Evolutionary conservation across 2,113 vertebrate species (phyloP).

Genomic region (Speoplatyrhinus poulsoni): DNA sequence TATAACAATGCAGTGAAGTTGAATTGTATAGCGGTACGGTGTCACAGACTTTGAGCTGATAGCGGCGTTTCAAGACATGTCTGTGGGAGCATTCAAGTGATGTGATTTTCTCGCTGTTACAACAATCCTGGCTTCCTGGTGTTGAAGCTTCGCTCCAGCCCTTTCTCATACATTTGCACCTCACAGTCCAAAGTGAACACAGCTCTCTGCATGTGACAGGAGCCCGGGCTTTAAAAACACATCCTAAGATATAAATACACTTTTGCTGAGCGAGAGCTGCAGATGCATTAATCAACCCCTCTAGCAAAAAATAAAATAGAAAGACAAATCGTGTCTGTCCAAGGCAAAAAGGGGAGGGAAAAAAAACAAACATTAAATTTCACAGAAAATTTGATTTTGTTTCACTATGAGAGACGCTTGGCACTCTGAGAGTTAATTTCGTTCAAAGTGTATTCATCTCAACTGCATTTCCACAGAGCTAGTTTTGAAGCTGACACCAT

Average conservation of each 20-base stretch:
- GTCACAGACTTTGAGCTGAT: constrained; percentile 17
- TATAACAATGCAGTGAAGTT: not conserved
- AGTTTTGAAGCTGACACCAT: not conserved
- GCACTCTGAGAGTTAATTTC: constrained; percentile 30
- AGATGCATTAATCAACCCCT: constrained; percentile 68
- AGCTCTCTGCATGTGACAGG: constrained; percentile 64
- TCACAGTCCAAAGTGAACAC: constrained; percentile 65
- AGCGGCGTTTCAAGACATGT: constrained; percentile 54
- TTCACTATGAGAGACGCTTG: constrained; percentile 40
- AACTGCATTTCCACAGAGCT: constrained; percentile 29
- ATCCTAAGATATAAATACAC: constrained; percentile 75
- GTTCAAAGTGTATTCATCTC: constrained; percentile 28
- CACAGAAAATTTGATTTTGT: constrained; percentile 61
- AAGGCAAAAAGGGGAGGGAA: constrained; percentile 37
- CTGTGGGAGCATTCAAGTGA: constrained; percentile 66
- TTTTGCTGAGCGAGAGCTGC: constrained; percentile 59
- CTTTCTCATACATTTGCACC: constrained; percentile 81
- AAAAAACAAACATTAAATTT: constrained; percentile 32
- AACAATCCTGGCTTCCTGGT: constrained; percentile 61
- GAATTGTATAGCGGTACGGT: constrained; percentile 4
- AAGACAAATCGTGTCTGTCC: constrained; percentile 27
- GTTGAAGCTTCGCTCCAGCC: constrained; percentile 62
- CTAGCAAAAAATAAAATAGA: constrained; percentile 29
- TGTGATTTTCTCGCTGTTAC: constrained; percentile 67
- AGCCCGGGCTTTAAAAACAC: constrained; percentile 60